phyloP scores from a whole-genome alignment of 2,797 vertebrate species.

The Chanos chanos region DNA sequence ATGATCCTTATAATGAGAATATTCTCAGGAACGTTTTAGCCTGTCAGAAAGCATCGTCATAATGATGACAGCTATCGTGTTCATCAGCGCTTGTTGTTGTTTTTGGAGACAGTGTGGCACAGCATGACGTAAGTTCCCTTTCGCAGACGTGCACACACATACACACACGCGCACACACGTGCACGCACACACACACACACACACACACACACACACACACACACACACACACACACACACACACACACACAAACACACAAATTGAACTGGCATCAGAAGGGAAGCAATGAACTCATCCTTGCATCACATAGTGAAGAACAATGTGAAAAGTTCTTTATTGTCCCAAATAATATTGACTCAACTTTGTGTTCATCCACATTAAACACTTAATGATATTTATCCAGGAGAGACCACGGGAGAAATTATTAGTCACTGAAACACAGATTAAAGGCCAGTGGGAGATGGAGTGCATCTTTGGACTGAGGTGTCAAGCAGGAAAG shows the following conservation, averaged over 20 bases:
- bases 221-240: constrained; percentile 1
- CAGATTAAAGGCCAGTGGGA: constrained; percentile 35
- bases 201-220: neutral
- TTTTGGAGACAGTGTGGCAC: constrained; percentile 5
- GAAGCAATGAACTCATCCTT: constrained; percentile 51
- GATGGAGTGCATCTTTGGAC: constrained; percentile 27
- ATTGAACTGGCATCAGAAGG: constrained; percentile 36
- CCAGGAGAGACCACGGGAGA: constrained; percentile 33
- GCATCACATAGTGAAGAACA: constrained; percentile 34
- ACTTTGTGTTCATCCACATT: constrained; percentile 51
- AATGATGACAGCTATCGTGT: constrained; percentile 30
- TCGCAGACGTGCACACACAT: too few species aligned
- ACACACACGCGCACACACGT: too few species aligned
- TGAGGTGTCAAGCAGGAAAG: constrained; percentile 44
- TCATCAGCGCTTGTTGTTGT: constrained; percentile 25
- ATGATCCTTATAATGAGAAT: constrained; percentile 32
- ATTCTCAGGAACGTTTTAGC: constrained; percentile 42
- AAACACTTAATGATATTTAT: constrained; percentile 52
- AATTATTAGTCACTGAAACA: constrained; percentile 38
- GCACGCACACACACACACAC: too few species aligned
- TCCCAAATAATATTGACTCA: constrained; percentile 60
- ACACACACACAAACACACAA: constrained; percentile 8
- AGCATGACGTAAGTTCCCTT: too few species aligned
- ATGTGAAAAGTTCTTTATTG: constrained; percentile 51
- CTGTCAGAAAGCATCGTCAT: constrained; percentile 33